Evolutionary conservation across 2,888 invertebrate genomes (phyloP), one percentile per base, ranked within the genome.

Genomic region (Pyrocoelia pectoralis): DNA sequence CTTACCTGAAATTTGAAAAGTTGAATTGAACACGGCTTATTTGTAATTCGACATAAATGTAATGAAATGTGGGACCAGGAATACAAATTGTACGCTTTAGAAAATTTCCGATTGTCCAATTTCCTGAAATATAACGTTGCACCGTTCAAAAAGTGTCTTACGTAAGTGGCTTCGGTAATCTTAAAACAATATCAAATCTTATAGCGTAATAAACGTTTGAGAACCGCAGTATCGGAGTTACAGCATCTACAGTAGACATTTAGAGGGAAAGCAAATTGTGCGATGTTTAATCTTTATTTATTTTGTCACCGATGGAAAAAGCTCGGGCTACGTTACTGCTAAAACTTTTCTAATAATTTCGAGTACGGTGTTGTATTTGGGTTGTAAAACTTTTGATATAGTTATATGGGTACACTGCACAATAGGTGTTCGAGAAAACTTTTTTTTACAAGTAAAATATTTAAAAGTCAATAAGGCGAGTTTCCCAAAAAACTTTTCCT

Each of bases 391-490:
- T 33, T 33, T 33, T 33, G 33, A 33, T 33, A 8, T 33, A 33
- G 33, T 33, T 33, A 33, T 33, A 33, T 33, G 33, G 33, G 33
- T 8, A 33, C 33, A n/a, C 10, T n/a, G n/a, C 33, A 33, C 2
- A 33, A 33, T 33, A 33, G 33, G 33, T 33, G 33, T 33, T 33
- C 33, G n/a, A 10, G n/a, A n/a, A 33, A 33, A 33, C 33, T 33
- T 33, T 24, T 24, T 24, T 33, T 33, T 33, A 33, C 33, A 33
- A 33, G 33, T 33, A 33, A 33, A 33, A 33, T 33, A 33, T 33
- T 33, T 33, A 33, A 33, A 33, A 33, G 33, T 33, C 33, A 33
- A 33, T 33, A 33, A 33, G 33, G 33, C 33, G 33, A 33, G 33
- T 33, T 33, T 33, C 33, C 33, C 2, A 33, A 33, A 33, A 33